Evolutionary conservation across 2,888 invertebrate genomes (phyloP).

Genomic region (Copidosoma aretas): DNA sequence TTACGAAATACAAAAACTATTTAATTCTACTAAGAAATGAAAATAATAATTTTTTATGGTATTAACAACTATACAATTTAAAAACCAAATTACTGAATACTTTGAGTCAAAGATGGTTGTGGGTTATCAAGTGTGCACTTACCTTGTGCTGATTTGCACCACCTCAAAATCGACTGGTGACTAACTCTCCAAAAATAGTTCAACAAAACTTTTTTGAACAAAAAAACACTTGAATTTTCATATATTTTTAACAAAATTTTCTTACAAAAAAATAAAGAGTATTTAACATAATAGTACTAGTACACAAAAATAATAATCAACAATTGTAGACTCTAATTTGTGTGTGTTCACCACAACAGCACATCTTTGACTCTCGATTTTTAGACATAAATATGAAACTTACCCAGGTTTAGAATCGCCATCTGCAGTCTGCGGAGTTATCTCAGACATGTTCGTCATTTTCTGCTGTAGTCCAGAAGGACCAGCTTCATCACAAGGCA

Average conservation of each 20-base stretch:
- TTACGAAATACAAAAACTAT: neutral
- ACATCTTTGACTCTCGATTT: conserved; percentile 56
- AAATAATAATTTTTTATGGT: conserved; percentile 1
- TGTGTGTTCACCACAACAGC: conserved; percentile 57
- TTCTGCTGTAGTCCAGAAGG: conserved; percentile 61
- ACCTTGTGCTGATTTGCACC: conserved; percentile 50
- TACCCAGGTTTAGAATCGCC: conserved; percentile 61
- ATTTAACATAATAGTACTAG: neutral
- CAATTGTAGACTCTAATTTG: conserved; percentile 35
- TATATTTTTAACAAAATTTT: neutral
- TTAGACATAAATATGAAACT: conserved; percentile 52
- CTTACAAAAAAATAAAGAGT: neutral
- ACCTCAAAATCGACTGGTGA: conserved; percentile 39
- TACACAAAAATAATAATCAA: neutral
- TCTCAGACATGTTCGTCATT: conserved; percentile 57
- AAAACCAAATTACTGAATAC: conserved; percentile 56
- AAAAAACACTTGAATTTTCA: neutral
- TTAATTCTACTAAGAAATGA: neutral
- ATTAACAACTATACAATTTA: conserved; percentile 1
- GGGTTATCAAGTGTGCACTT: conserved; percentile 57
- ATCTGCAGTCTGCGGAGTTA: conserved; percentile 53
- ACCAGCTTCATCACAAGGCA: conserved; percentile 61
- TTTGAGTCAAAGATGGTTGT: conserved; percentile 61
- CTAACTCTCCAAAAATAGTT: conserved; percentile 40
- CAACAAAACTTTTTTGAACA: neutral